Evolutionary conservation across 2,797 vertebrate genomes (phyloP), one percentile per base, ranked within the genome.

Genomic region (Thalassophryne amazonica): DNA sequence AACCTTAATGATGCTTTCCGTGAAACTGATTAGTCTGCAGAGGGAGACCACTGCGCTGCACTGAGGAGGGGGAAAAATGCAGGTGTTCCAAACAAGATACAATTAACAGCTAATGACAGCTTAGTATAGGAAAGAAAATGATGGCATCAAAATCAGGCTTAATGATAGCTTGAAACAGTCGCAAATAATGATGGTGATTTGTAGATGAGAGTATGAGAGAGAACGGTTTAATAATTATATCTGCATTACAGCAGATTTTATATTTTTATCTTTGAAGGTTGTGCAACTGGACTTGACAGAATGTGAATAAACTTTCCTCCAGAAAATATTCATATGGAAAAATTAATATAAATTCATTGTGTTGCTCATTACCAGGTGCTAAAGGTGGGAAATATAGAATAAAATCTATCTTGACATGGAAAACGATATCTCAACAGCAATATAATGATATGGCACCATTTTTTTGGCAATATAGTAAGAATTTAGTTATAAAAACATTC

Each of bases 1-100:
- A 15, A 56, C 66, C 73, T 83, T 79, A 80, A 85, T 78, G 83
- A 83, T 69, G 69, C 63, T 36, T 69, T 81, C 77, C 69, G 58
- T 64, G 70, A 76, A 78, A 76, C 54, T 64, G 78, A 86, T 84
- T 72, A 83, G 69, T 37, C 50, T 63, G 42, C 16, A 29, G 32
- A 41, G 35, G 35, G 49, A 33, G 43, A 28, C n/a, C 29, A 10
- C 25, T 34, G 49, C 47, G 53, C 24, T 21, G 56, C 51, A 38
- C 19, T 1, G 13, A 9, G 35, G 46, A 39, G 37, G 34, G 25
- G 13, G 37, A 30, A 32, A 47, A 24, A 57, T 69, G 64, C 79
- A 81, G 83, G 70, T 86, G 80, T 72, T 70, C 17, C 56, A 46
- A 65, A 63, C 47, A 64, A 55, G 59, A 29, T 41, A 45, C 68